phyloP scores from a whole-genome alignment of 2,888 invertebrate genomes.

The Pardosa pseudoannulata region DNA sequence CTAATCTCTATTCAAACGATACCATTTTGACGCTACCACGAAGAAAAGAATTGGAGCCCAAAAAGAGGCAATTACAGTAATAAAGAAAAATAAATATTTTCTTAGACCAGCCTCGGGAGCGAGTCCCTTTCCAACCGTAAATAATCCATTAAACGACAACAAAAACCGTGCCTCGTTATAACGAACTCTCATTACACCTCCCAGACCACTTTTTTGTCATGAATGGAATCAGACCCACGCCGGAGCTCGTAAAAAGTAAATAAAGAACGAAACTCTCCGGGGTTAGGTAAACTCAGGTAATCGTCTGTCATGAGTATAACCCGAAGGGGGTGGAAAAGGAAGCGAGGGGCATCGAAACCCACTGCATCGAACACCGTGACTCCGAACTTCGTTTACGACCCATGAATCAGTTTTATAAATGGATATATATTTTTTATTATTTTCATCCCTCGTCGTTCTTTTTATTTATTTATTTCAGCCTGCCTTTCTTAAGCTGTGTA shows the following conservation, averaged over 20 bases:
- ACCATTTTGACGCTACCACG: too few relatives aligned
- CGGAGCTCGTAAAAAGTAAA: constrained; percentile 1
- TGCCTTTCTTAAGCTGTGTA: constrained; percentile 57
- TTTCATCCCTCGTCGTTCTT: too few relatives aligned
- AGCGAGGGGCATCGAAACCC: neutral
- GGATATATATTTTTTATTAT: constrained; percentile 26
- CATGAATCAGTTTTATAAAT: constrained; percentile 68
- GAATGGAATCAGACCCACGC: neutral
- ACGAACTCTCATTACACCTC: neutral
- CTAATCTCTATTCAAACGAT: too few relatives aligned
- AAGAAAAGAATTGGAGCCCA: too few relatives aligned
- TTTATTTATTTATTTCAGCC: neutral
- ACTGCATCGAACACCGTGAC: constrained; percentile 2
- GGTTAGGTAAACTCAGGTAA: constrained; percentile 18
- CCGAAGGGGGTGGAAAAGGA: too few relatives aligned
- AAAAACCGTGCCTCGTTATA: too few relatives aligned
- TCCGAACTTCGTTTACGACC: constrained; percentile 40
- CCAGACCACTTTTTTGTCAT: constrained; percentile 7
- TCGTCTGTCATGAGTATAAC: neutral
- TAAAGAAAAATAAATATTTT: neutral
- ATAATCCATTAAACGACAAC: too few relatives aligned
- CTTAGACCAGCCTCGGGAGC: too few relatives aligned
- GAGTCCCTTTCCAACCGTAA: too few relatives aligned
- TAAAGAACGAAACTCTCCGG: neutral
- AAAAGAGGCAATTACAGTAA: neutral